These are phyloP conservation scores for Eutrigla gurnardus DNA, from an alignment of 2,797 vertebrate genomes.

Conservation along the genomic window DNA sequence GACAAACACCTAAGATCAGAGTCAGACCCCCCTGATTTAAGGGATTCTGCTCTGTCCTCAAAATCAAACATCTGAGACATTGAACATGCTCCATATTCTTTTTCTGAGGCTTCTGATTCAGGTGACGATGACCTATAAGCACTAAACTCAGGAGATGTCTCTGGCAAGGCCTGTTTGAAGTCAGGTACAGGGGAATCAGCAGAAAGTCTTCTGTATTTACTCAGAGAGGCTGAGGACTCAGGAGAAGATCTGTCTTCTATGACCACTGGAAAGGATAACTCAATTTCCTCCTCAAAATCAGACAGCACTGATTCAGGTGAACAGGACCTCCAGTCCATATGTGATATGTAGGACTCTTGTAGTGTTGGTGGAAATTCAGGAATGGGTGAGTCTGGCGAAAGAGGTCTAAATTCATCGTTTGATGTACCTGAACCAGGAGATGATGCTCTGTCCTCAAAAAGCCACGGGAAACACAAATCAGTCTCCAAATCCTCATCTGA, in stretches of 20 bases:
- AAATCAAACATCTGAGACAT: constrained; percentile 34
- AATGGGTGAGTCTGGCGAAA: constrained; percentile 57
- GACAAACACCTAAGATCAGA: constrained; percentile 34
- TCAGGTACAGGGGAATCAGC: constrained; percentile 60
- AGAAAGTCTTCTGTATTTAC: constrained; percentile 37
- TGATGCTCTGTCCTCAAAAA: constrained; percentile 55
- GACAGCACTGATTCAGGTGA: constrained; percentile 67
- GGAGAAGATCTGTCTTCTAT: constrained; percentile 48
- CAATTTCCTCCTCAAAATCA: constrained; percentile 39
- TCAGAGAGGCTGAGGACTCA: constrained; percentile 39
- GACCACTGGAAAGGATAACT: constrained; percentile 5
- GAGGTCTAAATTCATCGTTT: constrained; percentile 27
- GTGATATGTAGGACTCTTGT: not conserved
- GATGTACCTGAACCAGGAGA: constrained; percentile 58
- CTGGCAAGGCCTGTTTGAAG: constrained; percentile 37
- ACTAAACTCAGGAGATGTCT: constrained; percentile 1
- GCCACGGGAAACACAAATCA: constrained; percentile 40
- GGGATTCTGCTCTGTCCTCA: constrained; percentile 45
- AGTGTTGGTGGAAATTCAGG: constrained; percentile 30
- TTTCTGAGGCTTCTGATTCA: constrained; percentile 49
- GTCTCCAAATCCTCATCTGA: constrained; percentile 53
- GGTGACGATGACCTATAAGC: constrained; percentile 55
- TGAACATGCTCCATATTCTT: constrained; percentile 32
- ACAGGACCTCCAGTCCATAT: constrained; percentile 21
- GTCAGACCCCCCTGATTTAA: constrained; percentile 31